Conservation (phyloP, 2,888 invertebrate genomes). For the Trichogramma evanescens region DNA sequence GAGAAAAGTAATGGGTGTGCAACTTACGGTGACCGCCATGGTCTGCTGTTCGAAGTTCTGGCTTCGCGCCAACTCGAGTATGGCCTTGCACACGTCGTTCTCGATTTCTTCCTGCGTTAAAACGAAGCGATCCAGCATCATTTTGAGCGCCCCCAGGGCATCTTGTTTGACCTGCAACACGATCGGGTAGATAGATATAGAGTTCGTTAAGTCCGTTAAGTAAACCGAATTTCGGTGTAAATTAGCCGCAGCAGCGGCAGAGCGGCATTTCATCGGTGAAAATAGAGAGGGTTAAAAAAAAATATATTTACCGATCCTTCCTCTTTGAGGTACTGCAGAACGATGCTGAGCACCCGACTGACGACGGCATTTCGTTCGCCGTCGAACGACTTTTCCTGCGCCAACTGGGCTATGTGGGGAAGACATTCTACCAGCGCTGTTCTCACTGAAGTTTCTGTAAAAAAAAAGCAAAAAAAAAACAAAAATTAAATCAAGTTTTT, state of each 20-base stretch:
- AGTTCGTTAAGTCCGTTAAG: too few relatives aligned
- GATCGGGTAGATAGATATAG: conserved; percentile 5
- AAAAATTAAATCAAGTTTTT: neutral
- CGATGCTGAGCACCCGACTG: conserved; percentile 58
- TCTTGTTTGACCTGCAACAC: conserved; percentile 56
- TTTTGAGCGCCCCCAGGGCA: conserved; percentile 57
- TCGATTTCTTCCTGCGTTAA: conserved; percentile 57
- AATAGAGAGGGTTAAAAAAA: neutral
- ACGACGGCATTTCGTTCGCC: conserved; percentile 43
- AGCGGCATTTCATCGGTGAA: neutral
- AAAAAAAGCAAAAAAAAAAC: conserved; percentile 10
- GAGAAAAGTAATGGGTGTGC: neutral
- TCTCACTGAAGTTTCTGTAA: conserved; percentile 56
- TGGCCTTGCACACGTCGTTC: conserved; percentile 58
- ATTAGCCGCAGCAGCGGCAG: neutral
- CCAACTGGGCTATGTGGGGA: conserved; percentile 59
- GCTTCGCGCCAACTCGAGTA: conserved; percentile 54
- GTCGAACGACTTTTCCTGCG: conserved; percentile 50
- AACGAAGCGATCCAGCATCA: conserved; percentile 59
- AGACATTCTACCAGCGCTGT: conserved; percentile 62
- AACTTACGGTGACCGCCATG: conserved; percentile 55
- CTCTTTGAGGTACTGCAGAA: conserved; percentile 57
- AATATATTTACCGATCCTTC: conserved; percentile 52
- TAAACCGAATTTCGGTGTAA: too few relatives aligned
- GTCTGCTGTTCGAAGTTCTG: conserved; percentile 52